Evolutionary conservation across 1,140 invertebrate species (phyloP).

Genomic region (Oreohelix idahoensis): DNA sequence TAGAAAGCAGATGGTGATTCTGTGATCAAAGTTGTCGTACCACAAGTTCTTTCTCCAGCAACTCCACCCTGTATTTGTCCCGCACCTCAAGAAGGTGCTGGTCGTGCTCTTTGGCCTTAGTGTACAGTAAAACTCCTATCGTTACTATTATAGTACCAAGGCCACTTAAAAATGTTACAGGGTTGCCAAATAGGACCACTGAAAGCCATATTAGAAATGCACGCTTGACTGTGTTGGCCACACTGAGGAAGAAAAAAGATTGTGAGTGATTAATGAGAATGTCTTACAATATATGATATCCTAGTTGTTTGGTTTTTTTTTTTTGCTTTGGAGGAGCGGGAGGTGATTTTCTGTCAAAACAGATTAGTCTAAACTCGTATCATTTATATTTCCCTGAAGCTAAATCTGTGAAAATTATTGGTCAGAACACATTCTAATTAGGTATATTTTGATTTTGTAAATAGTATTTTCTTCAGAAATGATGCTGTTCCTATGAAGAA

Average conservation of each 20-base stretch:
- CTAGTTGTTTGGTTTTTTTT: no score
- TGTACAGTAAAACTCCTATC: slow-evolving; percentile 85
- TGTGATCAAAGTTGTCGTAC: slow-evolving; percentile 19
- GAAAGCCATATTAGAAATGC: slow-evolving; percentile 89
- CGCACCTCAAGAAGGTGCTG: slow-evolving; percentile 18
- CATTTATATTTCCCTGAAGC: no score
- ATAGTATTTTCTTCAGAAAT: no score
- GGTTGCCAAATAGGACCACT: slow-evolving; percentile 85
- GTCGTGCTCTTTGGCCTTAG: slow-evolving; percentile 74
- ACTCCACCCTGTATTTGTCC: slow-evolving; percentile 36
- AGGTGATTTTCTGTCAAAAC: no score
- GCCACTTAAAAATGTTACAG: slow-evolving; percentile 84
- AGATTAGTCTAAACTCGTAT: no score
- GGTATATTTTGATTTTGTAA: no score
- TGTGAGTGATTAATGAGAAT: no score
- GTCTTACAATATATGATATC: no score
- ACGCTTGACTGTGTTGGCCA: slow-evolving; percentile 88
- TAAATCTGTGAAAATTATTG: no score
- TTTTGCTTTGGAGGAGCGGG: no score
- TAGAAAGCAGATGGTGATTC: background rate
- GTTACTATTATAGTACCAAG: slow-evolving; percentile 84
- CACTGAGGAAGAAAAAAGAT: slow-evolving; percentile 75
- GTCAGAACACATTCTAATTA: no score
- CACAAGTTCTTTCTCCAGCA: slow-evolving; percentile 17
- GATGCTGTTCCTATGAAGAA: no score